Conservation (phyloP, 2,113 vertebrate genomes). For the Thinocorus orbignyianus region DNA sequence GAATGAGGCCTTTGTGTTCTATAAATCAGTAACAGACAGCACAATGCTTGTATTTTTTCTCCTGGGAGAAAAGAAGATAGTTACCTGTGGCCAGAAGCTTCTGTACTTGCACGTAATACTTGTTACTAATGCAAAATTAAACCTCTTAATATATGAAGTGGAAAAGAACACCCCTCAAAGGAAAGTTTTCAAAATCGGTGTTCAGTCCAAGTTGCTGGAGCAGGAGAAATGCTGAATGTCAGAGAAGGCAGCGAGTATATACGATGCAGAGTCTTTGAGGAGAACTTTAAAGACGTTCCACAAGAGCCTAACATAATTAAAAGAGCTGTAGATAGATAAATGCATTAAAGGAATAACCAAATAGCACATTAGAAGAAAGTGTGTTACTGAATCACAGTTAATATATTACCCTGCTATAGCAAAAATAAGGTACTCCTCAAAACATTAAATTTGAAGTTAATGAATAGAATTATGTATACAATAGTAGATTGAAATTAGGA, state of each 20-base stretch:
- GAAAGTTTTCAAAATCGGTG: neutral
- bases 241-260: neutral
- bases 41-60: slow-evolving; percentile 8
- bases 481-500: neutral
- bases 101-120: neutral
- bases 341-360: slow-evolving; percentile 14
- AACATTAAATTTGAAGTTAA: neutral
- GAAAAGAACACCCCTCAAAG: neutral
- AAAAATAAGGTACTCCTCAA: neutral
- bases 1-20: slow-evolving; percentile 46
- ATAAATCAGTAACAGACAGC: slow-evolving; percentile 22
- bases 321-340: slow-evolving; percentile 14
- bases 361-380: neutral
- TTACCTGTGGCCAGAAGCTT: slow-evolving; percentile 9
- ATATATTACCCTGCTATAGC: neutral
- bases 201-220: neutral
- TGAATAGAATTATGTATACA: neutral
- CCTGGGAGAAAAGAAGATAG: neutral
- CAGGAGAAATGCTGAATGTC: neutral
- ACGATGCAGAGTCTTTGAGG: neutral
- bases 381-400: neutral
- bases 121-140: neutral
- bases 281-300: slow-evolving; percentile 57
- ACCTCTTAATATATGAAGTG: neutral
- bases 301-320: slow-evolving; percentile 32